phyloP scores from a whole-genome alignment of 1,140 invertebrate genomes.

The Drepana arcuata region DNA sequence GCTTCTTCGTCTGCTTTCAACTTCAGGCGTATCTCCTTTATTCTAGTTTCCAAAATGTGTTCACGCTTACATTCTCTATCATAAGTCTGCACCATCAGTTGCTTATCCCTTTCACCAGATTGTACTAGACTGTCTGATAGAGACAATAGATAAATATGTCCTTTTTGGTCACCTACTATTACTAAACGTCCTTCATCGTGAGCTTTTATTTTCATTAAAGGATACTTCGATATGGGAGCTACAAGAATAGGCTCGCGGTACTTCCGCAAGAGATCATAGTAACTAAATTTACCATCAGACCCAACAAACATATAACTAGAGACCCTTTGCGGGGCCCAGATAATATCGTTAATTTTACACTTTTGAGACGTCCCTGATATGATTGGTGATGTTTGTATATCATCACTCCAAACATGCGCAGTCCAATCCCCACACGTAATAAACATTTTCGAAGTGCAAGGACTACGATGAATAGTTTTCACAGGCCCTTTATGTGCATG shows the following conservation, averaged over 20 bases:
- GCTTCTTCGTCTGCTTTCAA: conserved; percentile 22
- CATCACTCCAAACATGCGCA: conserved; percentile 89
- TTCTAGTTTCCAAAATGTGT: conserved; percentile 88
- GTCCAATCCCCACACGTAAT: conserved; percentile 92
- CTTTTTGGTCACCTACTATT: conserved; percentile 82
- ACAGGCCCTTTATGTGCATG: conserved; percentile 85
- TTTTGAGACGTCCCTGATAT: conserved; percentile 84
- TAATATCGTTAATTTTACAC: conserved; percentile 78
- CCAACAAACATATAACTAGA: conserved; percentile 88
- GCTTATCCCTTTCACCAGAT: conserved; percentile 80
- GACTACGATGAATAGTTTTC: conserved; percentile 84
- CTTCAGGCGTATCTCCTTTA: conserved; percentile 79
- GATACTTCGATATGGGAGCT: conserved; percentile 50
- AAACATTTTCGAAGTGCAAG: conserved; percentile 89
- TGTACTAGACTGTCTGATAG: conserved; percentile 82
- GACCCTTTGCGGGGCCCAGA: conserved; percentile 85
- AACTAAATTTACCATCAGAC: conserved; percentile 85
- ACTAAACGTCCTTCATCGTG: conserved; percentile 78
- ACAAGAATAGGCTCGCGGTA: conserved; percentile 80
- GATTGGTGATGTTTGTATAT: conserved; percentile 85
- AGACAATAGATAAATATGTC: conserved; percentile 82
- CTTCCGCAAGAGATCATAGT: conserved; percentile 91
- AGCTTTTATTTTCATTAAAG: conserved; percentile 64
- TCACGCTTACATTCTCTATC: conserved; percentile 89
- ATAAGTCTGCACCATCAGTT: conserved; percentile 75